phyloP scores from a whole-genome alignment of 2,888 invertebrate species.

The Marronus borbonicus region DNA sequence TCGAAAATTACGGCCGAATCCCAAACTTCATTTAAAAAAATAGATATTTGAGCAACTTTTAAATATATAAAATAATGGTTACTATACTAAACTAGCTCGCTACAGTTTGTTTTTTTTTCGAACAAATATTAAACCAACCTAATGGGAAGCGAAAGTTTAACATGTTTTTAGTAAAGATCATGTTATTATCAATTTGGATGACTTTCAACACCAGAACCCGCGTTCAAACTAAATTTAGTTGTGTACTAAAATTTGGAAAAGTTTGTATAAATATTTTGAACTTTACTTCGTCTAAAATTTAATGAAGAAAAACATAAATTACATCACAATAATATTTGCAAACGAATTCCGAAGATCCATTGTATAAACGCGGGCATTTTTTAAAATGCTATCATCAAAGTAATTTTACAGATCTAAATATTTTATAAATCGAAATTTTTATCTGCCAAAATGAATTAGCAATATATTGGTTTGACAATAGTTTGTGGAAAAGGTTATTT shows the following conservation, averaged over 20 bases:
- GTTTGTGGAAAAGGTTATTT: too few relatives aligned
- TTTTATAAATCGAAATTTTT: too few relatives aligned
- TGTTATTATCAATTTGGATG: neutral
- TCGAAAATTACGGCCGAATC: too few relatives aligned
- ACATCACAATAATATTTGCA: constrained; percentile 2
- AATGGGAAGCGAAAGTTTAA: too few relatives aligned
- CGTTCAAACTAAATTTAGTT: constrained; percentile 16
- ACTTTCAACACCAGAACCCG: neutral
- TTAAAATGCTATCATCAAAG: neutral
- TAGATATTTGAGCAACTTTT: too few relatives aligned
- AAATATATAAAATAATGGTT: too few relatives aligned
- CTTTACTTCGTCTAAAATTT: neutral
- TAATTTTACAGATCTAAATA: too few relatives aligned
- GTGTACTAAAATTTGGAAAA: neutral
- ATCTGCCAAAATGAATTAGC: neutral
- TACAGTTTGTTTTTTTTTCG: too few relatives aligned
- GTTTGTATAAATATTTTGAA: constrained; percentile 15
- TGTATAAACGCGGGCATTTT: neutral
- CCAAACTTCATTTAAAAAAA: too few relatives aligned
- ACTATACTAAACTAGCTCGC: too few relatives aligned
- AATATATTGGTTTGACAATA: neutral
- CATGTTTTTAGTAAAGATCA: neutral
- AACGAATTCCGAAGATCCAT: neutral
- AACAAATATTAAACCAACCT: too few relatives aligned
- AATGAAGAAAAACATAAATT: constrained; percentile 13